Evolutionary conservation across 1,140 invertebrate genomes (phyloP).

Genomic region (Drosophila arizonae): DNA sequence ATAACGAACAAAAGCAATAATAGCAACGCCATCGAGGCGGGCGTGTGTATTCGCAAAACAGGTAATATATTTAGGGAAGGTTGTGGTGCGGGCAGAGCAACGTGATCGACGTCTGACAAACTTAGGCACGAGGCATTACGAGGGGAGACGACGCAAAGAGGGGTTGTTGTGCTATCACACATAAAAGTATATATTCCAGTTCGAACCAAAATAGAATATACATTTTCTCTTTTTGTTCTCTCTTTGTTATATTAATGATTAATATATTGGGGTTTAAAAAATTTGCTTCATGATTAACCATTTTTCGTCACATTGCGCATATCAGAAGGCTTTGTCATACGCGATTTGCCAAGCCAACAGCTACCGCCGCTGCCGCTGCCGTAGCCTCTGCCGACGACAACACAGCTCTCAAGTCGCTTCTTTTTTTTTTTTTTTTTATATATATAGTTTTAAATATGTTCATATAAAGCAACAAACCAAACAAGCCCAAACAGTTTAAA

Average conservation of each 20-base stretch:
- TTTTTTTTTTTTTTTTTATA: slow-evolving; percentile 22
- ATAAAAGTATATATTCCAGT: not conserved
- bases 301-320: slow-evolving; percentile 43
- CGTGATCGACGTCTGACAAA: slow-evolving; percentile 33
- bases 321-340: slow-evolving; percentile 43
- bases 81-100: slow-evolving; percentile 23
- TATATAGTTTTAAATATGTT: no score
- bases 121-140: not conserved
- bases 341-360: slow-evolving; percentile 26
- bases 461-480: slow-evolving; percentile 3
- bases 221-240: slow-evolving; percentile 19
- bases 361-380: slow-evolving; percentile 6
- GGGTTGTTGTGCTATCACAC: slow-evolving; percentile 29
- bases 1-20: slow-evolving; percentile 49
- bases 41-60: slow-evolving; percentile 50
- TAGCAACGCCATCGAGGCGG: slow-evolving; percentile 31
- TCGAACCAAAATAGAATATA: slow-evolving; percentile 10
- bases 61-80: slow-evolving; percentile 33
- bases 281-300: slow-evolving; percentile 26
- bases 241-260: not conserved
- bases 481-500: slow-evolving; percentile 16
- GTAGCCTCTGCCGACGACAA: slow-evolving; percentile 8
- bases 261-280: slow-evolving; percentile 6
- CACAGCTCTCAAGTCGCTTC: slow-evolving; percentile 32
- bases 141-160: slow-evolving; percentile 9